These are phyloP conservation scores for Gracilinanus agilis DNA, from an alignment of 2,113 vertebrate genomes.

Conservation along the genomic window DNA sequence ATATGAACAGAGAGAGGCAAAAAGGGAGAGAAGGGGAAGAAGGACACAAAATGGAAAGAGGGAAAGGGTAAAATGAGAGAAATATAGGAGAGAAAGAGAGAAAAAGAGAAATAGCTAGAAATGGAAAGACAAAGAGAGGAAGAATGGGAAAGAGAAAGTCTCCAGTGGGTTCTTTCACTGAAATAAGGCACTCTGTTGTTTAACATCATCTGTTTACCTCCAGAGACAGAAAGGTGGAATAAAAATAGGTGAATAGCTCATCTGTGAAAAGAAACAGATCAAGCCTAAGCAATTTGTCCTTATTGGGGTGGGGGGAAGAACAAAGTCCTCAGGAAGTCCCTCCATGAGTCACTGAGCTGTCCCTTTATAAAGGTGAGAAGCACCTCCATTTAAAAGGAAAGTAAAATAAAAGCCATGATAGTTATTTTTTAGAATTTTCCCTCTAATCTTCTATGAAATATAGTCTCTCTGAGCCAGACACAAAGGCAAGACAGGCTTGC, in stretches of 20 bases:
- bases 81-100: neutral
- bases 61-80: neutral
- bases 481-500: slow-evolving; percentile 53
- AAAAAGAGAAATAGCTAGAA: neutral
- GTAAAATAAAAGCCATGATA: slow-evolving; percentile 51
- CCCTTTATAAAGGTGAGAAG: slow-evolving; percentile 4
- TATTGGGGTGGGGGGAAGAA: slow-evolving; percentile 31
- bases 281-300: slow-evolving; percentile 11
- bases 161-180: neutral
- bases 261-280: slow-evolving; percentile 57
- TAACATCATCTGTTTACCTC: slow-evolving; percentile 35
- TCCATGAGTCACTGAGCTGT: neutral
- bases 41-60: neutral
- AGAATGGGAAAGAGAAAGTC: neutral
- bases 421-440: slow-evolving; percentile 49
- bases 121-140: neutral
- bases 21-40: neutral
- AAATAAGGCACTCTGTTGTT: slow-evolving; percentile 1
- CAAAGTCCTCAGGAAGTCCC: neutral
- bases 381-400: slow-evolving; percentile 24
- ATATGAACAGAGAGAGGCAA: neutral
- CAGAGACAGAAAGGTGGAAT: neutral
- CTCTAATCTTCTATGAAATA: slow-evolving; percentile 51
- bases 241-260: slow-evolving; percentile 40
- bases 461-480: slow-evolving; percentile 22